phyloP scores from a whole-genome alignment of 2,797 vertebrate genomes.

The Brachymystax lenok region DNA sequence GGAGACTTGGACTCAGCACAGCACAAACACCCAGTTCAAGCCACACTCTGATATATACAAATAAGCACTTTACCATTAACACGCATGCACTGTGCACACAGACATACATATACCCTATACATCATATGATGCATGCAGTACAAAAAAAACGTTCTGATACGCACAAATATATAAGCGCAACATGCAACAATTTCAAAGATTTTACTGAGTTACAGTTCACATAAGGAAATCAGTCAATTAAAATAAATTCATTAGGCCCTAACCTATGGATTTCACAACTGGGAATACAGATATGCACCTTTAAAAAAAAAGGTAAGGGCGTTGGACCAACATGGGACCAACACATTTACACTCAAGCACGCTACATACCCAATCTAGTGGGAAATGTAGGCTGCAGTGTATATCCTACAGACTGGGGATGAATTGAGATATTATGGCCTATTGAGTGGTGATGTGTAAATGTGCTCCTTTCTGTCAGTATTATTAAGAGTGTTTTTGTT shows the following conservation, averaged over 20 bases:
- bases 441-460: neutral
- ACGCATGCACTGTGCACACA: neutral
- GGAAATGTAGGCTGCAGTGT: neutral
- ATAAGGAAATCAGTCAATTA: too few species aligned
- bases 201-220: too few species aligned
- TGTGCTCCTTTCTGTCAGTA: neutral
- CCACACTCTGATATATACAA: constrained; percentile 43
- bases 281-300: neutral
- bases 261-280: neutral
- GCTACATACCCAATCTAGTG: neutral
- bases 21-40: constrained; percentile 41
- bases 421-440: neutral
- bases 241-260: too few species aligned
- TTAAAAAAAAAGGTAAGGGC: too few species aligned
- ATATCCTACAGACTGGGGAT: neutral
- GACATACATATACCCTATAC: constrained; percentile 7
- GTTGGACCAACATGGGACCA: too few species aligned
- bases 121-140: neutral
- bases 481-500: neutral
- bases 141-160: neutral
- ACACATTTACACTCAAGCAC: too few species aligned
- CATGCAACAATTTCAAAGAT: too few species aligned
- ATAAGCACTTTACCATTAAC: constrained; percentile 27
- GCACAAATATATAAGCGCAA: too few species aligned
- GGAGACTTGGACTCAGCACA: constrained; percentile 47